phyloP scores from a whole-genome alignment of 2,888 invertebrate genomes.

The Galerucella pusilla region DNA sequence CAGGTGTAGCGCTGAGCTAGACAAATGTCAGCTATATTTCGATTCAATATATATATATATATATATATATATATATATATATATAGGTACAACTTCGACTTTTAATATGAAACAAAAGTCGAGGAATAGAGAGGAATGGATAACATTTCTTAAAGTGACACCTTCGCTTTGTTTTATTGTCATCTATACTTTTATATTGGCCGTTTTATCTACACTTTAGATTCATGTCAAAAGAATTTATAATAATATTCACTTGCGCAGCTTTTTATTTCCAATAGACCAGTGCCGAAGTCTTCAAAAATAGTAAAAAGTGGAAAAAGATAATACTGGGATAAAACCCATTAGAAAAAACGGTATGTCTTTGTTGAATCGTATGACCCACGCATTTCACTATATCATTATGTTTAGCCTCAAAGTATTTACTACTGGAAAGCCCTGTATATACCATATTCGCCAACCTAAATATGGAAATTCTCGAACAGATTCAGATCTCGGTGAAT shows the following conservation, averaged over 20 bases:
- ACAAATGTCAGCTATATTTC: constrained; percentile 58
- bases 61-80: constrained; percentile 46
- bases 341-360: too few species aligned
- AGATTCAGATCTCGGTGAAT: constrained; percentile 54
- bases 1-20: constrained; percentile 54
- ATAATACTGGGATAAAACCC: too few species aligned
- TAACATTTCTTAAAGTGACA: constrained; percentile 45
- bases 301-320: too few species aligned
- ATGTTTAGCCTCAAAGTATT: too few species aligned
- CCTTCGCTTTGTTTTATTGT: constrained; percentile 45
- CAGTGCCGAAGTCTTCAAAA: too few species aligned
- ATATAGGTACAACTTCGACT: constrained; percentile 43
- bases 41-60: constrained; percentile 48
- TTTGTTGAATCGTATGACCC: too few species aligned
- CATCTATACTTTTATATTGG: constrained; percentile 31
- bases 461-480: constrained; percentile 25
- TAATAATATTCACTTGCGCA: too few species aligned
- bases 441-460: constrained; percentile 19
- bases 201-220: neutral
- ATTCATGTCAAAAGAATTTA: neutral
- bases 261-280: too few species aligned
- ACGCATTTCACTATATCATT: too few species aligned
- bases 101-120: constrained; percentile 51
- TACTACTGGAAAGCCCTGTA: neutral
- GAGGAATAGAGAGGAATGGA: constrained; percentile 29